These are phyloP conservation scores for Drosophila elegans DNA, from an alignment of 1,140 invertebrate genomes.

Conservation along the genomic window DNA sequence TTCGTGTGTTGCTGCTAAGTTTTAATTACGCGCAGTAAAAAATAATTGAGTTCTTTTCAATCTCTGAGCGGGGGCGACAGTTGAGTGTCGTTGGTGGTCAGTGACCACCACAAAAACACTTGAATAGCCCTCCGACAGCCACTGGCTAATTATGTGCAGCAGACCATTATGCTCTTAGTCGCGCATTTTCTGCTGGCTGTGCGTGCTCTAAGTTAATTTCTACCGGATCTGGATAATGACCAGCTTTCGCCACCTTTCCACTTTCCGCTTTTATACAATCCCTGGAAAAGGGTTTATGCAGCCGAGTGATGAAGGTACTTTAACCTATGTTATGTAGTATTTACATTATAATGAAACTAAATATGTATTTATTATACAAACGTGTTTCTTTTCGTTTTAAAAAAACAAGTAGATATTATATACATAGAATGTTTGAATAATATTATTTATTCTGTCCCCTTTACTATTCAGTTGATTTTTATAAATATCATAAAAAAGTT, in stretches of 20 bases:
- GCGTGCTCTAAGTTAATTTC: slow-evolving; percentile 79
- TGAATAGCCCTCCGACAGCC: slow-evolving; percentile 37
- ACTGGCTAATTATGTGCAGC: slow-evolving; percentile 75
- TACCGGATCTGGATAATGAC: slow-evolving; percentile 54
- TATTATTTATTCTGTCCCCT: too few relatives aligned
- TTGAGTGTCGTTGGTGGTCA: slow-evolving; percentile 47
- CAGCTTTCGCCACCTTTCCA: slow-evolving; percentile 47
- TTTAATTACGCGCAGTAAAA: slow-evolving; percentile 76
- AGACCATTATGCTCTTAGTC: slow-evolving; percentile 64
- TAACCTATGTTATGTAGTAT: background rate
- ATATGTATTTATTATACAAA: too few relatives aligned
- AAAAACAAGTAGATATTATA: too few relatives aligned
- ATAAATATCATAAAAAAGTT: too few relatives aligned
- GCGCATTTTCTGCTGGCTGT: slow-evolving; percentile 44
- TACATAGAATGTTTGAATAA: too few relatives aligned
- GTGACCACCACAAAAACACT: slow-evolving; percentile 63
- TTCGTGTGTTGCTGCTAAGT: slow-evolving; percentile 25
- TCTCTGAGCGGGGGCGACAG: slow-evolving; percentile 55
- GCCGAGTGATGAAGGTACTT: background rate
- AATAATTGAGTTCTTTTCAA: slow-evolving; percentile 81
- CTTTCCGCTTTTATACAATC: slow-evolving; percentile 41
- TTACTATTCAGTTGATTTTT: too few relatives aligned
- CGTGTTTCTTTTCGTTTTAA: too few relatives aligned
- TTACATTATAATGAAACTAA: too few relatives aligned
- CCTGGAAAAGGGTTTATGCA: slow-evolving; percentile 14